Conservation (phyloP, 1,140 invertebrate species). For the Orussus abietinus region DNA sequence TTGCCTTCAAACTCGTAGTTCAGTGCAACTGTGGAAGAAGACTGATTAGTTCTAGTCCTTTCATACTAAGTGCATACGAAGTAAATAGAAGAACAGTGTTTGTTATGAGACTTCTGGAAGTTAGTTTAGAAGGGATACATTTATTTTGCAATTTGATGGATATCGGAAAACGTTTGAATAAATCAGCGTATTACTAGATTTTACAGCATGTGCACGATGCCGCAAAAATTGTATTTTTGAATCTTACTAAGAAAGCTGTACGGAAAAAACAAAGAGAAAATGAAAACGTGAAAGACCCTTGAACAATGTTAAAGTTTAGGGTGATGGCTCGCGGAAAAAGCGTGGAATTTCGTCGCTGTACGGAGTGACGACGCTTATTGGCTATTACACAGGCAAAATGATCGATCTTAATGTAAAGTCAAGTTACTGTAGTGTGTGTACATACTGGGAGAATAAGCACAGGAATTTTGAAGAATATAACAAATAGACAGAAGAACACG, state of each 20-base stretch:
- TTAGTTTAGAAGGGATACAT: conserved; percentile 20
- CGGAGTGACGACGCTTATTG: conserved; percentile 21
- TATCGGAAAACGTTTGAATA: conserved; percentile 7
- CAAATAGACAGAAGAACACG: conserved; percentile 15
- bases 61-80: conserved; percentile 20
- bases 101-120: conserved; percentile 20
- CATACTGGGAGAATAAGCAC: conserved; percentile 18
- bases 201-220: conserved; percentile 9
- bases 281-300: conserved; percentile 12
- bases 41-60: conserved; percentile 13
- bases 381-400: conserved; percentile 20
- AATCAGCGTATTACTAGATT: conserved; percentile 15
- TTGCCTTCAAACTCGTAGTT: conserved; percentile 21
- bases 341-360: conserved; percentile 28
- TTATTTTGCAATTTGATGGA: conserved; percentile 22
- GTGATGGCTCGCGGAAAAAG: conserved; percentile 24
- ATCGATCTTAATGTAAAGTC: conserved; percentile 25
- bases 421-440: conserved; percentile 18
- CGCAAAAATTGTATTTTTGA: conserved; percentile 16
- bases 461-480: conserved; percentile 11
- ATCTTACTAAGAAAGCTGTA: conserved; percentile 12
- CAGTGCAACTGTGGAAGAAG: conserved; percentile 14
- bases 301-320: conserved; percentile 22
- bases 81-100: conserved; percentile 23
- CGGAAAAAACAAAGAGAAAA: conserved; percentile 17